phyloP scores from a whole-genome alignment of 2,797 vertebrate genomes.

The Aulostomus chinensis region DNA sequence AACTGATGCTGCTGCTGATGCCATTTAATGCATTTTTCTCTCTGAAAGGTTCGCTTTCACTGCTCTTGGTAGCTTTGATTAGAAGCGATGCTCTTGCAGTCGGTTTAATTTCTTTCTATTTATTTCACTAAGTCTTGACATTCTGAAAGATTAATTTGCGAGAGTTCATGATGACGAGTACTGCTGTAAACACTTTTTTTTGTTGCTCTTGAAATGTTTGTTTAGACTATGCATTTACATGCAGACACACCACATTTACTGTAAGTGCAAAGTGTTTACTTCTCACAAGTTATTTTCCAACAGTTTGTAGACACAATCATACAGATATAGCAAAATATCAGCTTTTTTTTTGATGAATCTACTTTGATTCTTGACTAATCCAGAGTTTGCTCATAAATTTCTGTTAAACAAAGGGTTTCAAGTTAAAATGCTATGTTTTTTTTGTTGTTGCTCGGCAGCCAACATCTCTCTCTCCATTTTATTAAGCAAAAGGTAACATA shows the following conservation, averaged over 20 bases:
- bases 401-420: slow-evolving; percentile 21
- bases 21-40: slow-evolving; percentile 41
- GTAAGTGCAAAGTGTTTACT: slow-evolving; percentile 72
- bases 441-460: slow-evolving; percentile 7
- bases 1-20: slow-evolving; percentile 56
- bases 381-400: slow-evolving; percentile 40
- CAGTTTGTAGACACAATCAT: slow-evolving; percentile 50
- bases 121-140: slow-evolving; percentile 24
- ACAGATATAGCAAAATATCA: slow-evolving; percentile 43
- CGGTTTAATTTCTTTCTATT: slow-evolving; percentile 39
- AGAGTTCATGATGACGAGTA: slow-evolving; percentile 17
- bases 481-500: slow-evolving; percentile 4
- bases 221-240: slow-evolving; percentile 27
- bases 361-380: slow-evolving; percentile 25
- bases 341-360: background rate
- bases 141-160: slow-evolving; percentile 18
- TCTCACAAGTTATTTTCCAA: slow-evolving; percentile 61
- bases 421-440: slow-evolving; percentile 9
- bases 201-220: background rate
- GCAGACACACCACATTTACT: slow-evolving; percentile 17
- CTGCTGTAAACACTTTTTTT: slow-evolving; percentile 5
- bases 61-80: slow-evolving; percentile 44
- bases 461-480: slow-evolving; percentile 3
- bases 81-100: slow-evolving; percentile 33
- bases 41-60: slow-evolving; percentile 28